Base-by-base conservation (phyloP, 2,113 vertebrate species). In the Boleophthalmus pectinirostris region DNA sequence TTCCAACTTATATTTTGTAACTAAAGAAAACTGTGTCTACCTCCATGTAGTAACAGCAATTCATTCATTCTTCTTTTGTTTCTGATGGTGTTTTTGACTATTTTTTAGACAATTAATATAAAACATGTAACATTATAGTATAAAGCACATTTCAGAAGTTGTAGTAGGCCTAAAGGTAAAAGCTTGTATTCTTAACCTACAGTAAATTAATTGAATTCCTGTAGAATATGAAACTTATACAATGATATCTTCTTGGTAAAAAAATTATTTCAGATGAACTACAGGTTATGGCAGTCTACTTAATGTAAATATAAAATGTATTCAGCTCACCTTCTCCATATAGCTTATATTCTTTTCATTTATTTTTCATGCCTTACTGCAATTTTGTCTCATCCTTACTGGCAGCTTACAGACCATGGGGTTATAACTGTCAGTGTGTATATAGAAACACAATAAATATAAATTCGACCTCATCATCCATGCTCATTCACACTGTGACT, bases 381-480 rank as follows among this genome's bases (percentile, higher is more conserved):
- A 33, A 16, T 18, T 33, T 21, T 58, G 29, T 54, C 8, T 43
- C 33, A 45, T 47, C 5, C 20, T 35, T 6, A 54, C 54, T 7
- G 20, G 53, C 13, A 70, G 56, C 75, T 70, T 60, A 63, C 68
- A 20, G 18, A 18, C 51, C 11, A 64, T n/a, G 33, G 33, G 13
- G 24, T 60, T 29, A 60, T 29, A 25, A 12, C 57, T 33, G 24
- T 60, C 61, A 18, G 7, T 64, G n/a, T 21, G n/a, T 64, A 20
- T 61, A 33, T 9, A 61, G 58, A 61, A 61, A 33, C 58, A 33
- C 25, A 61, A 29, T 33, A 38, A 0, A 20, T 56, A 29, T 15
- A 76, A 20, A 53, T n/a, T 57, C 66, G 29, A 69, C 45, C 66
- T 63, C 66, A 73, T 76, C 58, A 53, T 74, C 65, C 46, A 66